Conservation (phyloP, 2,797 vertebrate species). For the Pangasius sanitwongsei region DNA sequence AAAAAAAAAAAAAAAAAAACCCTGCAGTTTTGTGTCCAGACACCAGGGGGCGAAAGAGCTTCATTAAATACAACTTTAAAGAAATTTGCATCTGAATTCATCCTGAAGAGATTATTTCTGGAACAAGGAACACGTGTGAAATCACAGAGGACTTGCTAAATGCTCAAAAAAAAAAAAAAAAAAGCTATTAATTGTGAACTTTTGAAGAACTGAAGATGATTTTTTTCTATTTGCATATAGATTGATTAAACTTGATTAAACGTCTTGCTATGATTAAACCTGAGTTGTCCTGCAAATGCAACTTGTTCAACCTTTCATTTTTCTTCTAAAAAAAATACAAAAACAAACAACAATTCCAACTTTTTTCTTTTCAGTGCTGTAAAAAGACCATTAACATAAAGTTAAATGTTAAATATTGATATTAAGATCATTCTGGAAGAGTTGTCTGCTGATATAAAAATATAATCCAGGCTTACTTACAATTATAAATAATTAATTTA, state of each 20-base stretch:
- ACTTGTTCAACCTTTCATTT: background rate
- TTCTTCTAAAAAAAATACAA: background rate
- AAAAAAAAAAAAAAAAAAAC: background rate
- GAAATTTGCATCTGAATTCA: conserved; percentile 18
- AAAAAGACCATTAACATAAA: background rate
- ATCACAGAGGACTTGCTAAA: background rate
- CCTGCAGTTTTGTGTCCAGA: background rate
- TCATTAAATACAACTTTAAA: background rate
- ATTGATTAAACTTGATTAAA: too few relatives aligned
- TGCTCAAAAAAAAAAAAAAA: background rate
- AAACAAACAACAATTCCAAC: background rate
- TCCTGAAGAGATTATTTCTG: background rate
- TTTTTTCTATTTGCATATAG: background rate
- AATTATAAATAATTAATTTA: background rate
- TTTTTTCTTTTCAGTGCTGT: background rate
- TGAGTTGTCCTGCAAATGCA: background rate
- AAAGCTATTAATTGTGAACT: background rate
- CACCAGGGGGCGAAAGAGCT: conserved; percentile 43
- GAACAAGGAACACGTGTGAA: background rate
- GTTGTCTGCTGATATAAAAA: background rate
- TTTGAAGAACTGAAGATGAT: background rate
- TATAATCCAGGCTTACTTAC: background rate
- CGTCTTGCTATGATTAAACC: background rate
- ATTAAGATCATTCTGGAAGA: background rate
- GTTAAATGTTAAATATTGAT: background rate